A percentile compares a stretch with the other conserved stretches of the same genome.
Evolutionary conservation across 2,797 vertebrate species (phyloP).

Genomic region (Tachyglossus aculeatus): DNA sequence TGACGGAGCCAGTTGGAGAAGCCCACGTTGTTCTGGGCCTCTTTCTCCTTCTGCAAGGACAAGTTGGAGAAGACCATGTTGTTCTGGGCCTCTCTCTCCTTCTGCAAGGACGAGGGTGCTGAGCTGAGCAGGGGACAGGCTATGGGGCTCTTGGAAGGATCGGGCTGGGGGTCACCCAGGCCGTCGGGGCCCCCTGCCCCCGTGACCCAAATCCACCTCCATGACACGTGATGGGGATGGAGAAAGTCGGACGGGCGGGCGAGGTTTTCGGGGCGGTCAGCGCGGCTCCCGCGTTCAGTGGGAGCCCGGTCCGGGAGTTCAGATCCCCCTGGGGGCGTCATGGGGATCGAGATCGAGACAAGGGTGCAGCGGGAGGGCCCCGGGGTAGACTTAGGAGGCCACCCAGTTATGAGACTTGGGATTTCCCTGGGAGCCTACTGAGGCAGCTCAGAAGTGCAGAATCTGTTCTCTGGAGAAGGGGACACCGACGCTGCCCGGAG

Average conservation of each 20-base stretch:
- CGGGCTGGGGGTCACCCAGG: too few species aligned
- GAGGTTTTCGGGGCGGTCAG: neutral
- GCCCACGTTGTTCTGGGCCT: neutral
- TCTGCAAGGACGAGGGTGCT: slow-evolving; percentile 37
- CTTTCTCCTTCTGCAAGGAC: slow-evolving; percentile 53
- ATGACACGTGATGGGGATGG: neutral
- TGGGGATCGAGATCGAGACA: too few species aligned
- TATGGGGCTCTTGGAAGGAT: neutral
- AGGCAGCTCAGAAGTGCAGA: too few species aligned
- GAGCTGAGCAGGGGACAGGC: neutral
- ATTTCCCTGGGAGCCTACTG: neutral
- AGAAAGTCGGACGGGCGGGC: neutral
- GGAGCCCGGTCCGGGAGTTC: too few species aligned
- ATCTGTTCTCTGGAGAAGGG: too few species aligned
- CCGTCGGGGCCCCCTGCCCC: too few species aligned
- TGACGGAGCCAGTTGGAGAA: slow-evolving; percentile 49
- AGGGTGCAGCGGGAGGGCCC: too few species aligned
- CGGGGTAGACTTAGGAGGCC: too few species aligned
- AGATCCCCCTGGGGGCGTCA: too few species aligned
- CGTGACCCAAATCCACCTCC: too few species aligned
- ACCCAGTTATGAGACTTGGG: neutral
- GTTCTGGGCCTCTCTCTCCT: slow-evolving; percentile 16
- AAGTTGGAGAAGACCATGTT: slow-evolving; percentile 34
- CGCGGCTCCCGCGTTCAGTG: too few species aligned
- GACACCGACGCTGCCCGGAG: neutral